Conservation (phyloP, 2,113 vertebrate genomes). For the Perca fluviatilis region DNA sequence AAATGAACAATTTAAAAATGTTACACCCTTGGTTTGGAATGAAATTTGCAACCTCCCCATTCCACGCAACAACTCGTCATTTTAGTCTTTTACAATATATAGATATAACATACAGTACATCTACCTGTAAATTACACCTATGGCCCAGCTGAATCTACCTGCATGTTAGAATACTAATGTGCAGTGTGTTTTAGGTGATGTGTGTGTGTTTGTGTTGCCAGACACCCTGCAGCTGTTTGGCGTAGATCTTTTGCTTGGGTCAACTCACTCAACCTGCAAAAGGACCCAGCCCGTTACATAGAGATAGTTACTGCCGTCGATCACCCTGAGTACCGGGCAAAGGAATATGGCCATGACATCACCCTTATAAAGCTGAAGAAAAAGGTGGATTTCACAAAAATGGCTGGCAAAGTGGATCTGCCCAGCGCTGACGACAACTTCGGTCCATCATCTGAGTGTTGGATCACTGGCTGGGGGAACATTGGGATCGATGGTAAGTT, state of each 20-base stretch:
- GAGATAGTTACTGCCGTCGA: accelerated
- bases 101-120: too few relatives aligned
- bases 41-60: neutral
- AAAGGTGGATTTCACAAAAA: accelerated
- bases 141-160: neutral
- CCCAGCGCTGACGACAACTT: accelerated
- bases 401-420: accelerated
- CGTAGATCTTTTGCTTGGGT: accelerated
- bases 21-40: neutral
- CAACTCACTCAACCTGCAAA: neutral
- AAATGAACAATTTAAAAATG: neutral
- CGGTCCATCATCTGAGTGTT: conserved; percentile 23
- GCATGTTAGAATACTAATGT: neutral
- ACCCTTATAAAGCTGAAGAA: conserved; percentile 26
- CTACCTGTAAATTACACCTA: too few relatives aligned
- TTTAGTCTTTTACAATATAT: neutral
- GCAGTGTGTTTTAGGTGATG: neutral
- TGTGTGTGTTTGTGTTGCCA: conserved; percentile 29
- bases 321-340: too few relatives aligned
- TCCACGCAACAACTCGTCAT: neutral
- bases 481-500: neutral
- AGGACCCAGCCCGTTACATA: accelerated
- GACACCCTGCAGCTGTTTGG: accelerated
- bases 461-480: conserved; percentile 60
- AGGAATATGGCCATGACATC: neutral